A percentile compares a stretch with the other conserved stretches of the same genome.
phyloP scores from a whole-genome alignment of 1,140 invertebrate genomes.

The Drosophila insularis region DNA sequence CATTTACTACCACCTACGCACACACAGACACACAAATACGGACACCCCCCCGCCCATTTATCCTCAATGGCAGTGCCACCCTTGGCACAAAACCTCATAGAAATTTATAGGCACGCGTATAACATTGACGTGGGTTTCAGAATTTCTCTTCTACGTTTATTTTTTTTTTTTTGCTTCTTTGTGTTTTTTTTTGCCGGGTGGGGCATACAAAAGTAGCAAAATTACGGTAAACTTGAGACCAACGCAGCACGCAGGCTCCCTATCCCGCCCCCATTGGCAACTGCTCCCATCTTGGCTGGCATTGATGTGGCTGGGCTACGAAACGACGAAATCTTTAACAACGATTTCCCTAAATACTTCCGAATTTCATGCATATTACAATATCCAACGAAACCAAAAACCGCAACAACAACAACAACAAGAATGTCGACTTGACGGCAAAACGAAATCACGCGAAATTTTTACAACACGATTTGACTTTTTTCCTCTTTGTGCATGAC shows the following conservation, averaged over 20 bases:
- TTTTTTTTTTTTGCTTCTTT: not conserved
- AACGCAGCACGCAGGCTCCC: constrained; percentile 21
- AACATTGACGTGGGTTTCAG: constrained; percentile 46
- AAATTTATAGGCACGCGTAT: constrained; percentile 74
- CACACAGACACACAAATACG: not conserved
- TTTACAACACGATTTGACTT: constrained; percentile 66
- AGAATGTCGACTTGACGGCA: constrained; percentile 46
- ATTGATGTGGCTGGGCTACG: constrained; percentile 39
- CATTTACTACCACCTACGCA: not conserved
- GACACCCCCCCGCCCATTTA: not conserved
- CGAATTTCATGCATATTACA: constrained; percentile 78
- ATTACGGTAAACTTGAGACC: constrained; percentile 53
- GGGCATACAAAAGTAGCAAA: constrained; percentile 53
- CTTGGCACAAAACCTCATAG: constrained; percentile 36
- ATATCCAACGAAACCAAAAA: constrained; percentile 56
- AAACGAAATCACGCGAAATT: constrained; percentile 78
- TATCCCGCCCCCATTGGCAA: constrained; percentile 47
- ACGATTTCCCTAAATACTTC: constrained; percentile 81
- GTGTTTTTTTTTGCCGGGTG: not conserved
- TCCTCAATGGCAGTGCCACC: not conserved
- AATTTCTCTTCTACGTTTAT: not conserved
- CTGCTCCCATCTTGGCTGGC: constrained; percentile 48
- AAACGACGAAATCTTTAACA: constrained; percentile 73
- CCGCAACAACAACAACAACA: constrained; percentile 50
- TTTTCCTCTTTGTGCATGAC: constrained; percentile 32